Evolutionary conservation across 2,888 invertebrate species (phyloP), one percentile per base, ranked within the genome.

Genomic region (Drosophila glabriapex): DNA sequence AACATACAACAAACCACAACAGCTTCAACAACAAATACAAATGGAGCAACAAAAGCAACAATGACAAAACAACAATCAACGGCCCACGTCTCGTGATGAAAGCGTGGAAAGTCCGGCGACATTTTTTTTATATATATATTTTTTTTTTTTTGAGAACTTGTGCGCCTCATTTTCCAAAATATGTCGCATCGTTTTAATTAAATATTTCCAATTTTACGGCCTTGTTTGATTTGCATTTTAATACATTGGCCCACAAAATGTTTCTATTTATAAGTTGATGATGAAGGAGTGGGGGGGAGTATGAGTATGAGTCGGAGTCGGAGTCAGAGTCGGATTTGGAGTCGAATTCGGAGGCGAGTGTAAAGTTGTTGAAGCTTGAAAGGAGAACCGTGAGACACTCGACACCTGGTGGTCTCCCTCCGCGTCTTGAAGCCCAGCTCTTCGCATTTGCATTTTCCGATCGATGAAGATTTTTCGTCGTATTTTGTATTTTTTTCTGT

Each of bases 211-310:
- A 90, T 90, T 86, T 86, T 78, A 86, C 89, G 82, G 86, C 68
- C 83, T 78, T 83, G 89, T 89, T 90, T 78, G 90, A 86, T 86
- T 90, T 89, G 89, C 89, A 86, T 86, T 90, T 90, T 76, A 78
- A 90, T 85, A 73, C 90, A 77, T 58, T 76, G 60, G 61, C 73
- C 77, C 59, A 85, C 77, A 90, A 90, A 88, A 85, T 90, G 89
- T 85, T 78, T 85, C 90, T 90, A 85, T 89, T 85, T 90, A 85
- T 84, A 76, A 75, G 68, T 83, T 74, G 69, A 84, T 76, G 76
- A 78, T 80, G 73, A 63, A 25, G 63, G 49, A 59, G 28, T 50
- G 41, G 41, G 16, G 19, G 16, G 31, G n/a, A n/a, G n/a, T n/a
- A n/a, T n/a, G n/a, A 16, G 5, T 25, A 14, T 16, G 14, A n/a